phyloP scores from a whole-genome alignment of 64 coral and sea anemone species.

The Actinia equina region DNA sequence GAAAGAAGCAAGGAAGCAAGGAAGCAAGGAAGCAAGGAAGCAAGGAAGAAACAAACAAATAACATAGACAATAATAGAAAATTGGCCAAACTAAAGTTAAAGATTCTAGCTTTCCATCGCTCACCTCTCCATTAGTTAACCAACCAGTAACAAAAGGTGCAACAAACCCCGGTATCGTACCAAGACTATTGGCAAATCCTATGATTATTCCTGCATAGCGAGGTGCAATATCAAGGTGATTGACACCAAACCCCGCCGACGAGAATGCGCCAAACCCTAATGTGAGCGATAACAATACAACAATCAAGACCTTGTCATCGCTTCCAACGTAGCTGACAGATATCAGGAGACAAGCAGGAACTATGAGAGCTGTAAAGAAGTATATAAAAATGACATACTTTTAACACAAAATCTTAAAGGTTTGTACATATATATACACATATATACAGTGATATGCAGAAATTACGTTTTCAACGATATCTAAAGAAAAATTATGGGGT shows the following conservation, averaged over 20 bases:
- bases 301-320: constrained; percentile 47
- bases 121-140: constrained; percentile 78
- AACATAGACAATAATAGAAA: too few relatives aligned
- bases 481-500: too few relatives aligned
- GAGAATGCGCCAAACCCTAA: constrained; percentile 32
- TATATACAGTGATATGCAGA: too few relatives aligned
- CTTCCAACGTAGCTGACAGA: constrained; percentile 79
- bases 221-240: constrained; percentile 83
- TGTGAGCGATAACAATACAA: constrained; percentile 61
- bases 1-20: too few relatives aligned
- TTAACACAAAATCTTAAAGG: too few relatives aligned
- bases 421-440: too few relatives aligned
- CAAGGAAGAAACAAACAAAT: too few relatives aligned
- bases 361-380: background rate
- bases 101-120: background rate
- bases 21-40: too few relatives aligned
- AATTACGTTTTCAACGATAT: too few relatives aligned
- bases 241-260: constrained; percentile 36
- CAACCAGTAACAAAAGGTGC: constrained; percentile 66
- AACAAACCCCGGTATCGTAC: constrained; percentile 72
- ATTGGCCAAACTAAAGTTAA: too few relatives aligned
- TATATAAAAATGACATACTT: too few relatives aligned
- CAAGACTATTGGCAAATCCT: constrained; percentile 74
- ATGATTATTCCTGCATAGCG: constrained; percentile 82
- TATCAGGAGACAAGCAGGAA: constrained; percentile 66